phyloP scores from a whole-genome alignment of 2,113 vertebrate genomes.

The Petaurus breviceps region DNA sequence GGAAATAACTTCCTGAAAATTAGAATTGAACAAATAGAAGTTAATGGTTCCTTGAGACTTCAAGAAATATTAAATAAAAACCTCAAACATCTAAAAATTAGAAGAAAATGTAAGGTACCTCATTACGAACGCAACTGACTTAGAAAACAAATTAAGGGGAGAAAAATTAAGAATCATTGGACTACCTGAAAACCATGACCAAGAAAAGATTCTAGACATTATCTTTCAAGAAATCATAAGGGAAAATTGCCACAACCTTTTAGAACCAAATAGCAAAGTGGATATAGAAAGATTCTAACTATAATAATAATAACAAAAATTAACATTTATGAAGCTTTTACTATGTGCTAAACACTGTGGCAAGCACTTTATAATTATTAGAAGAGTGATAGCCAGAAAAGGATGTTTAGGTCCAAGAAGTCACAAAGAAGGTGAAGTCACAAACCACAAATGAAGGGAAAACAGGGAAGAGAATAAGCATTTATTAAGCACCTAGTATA shows the following conservation, averaged over 20 bases:
- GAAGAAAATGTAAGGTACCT: background rate
- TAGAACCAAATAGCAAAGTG: background rate
- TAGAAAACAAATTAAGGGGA: background rate
- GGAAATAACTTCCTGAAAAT: too few species aligned
- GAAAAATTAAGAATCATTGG: background rate
- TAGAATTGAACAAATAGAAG: too few species aligned
- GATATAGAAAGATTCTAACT: background rate
- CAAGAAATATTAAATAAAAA: background rate
- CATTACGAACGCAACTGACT: background rate
- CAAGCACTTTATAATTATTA: background rate
- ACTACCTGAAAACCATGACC: background rate
- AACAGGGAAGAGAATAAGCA: background rate
- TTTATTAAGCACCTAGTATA: background rate
- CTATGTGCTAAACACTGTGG: background rate
- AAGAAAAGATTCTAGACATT: background rate
- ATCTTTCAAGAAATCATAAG: background rate
- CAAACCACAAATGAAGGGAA: background rate
- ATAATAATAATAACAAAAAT: background rate
- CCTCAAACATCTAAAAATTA: background rate
- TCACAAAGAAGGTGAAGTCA: background rate
- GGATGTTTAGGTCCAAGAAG: background rate
- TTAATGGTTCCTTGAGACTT: background rate
- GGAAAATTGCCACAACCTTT: background rate
- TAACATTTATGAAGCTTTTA: background rate
- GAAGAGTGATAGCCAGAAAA: background rate